Conservation (phyloP, 1,140 invertebrate genomes). For the Eumeta japonica region DNA sequence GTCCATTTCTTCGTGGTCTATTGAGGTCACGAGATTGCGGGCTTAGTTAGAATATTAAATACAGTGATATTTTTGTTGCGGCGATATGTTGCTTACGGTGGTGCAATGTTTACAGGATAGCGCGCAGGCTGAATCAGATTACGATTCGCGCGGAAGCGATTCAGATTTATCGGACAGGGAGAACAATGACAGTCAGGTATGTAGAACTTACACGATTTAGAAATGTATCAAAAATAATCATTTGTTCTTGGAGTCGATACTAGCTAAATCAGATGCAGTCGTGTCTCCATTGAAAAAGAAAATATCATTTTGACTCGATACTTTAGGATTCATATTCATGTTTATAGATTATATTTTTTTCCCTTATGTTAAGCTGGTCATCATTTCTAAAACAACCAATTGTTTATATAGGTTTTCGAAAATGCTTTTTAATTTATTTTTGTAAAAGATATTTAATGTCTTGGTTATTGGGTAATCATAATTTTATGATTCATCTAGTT, state of each 20-base stretch:
- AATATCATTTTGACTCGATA: background rate
- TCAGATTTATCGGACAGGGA: slow-evolving; percentile 43
- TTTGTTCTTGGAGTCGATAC: no score
- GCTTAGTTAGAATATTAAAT: slow-evolving; percentile 11
- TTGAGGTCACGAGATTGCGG: slow-evolving; percentile 47
- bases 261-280: background rate
- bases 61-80: slow-evolving; percentile 10
- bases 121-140: slow-evolving; percentile 37
- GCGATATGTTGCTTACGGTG: slow-evolving; percentile 45
- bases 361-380: no score
- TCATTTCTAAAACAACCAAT: no score
- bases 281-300: background rate
- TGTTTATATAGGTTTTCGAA: no score
- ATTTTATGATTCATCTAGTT: no score
- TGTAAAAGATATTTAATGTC: no score
- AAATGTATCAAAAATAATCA: no score
- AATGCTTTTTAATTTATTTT: no score
- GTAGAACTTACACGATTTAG: slow-evolving; percentile 7
- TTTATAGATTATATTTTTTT: no score
- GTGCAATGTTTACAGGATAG: slow-evolving; percentile 44
- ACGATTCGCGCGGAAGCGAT: slow-evolving; percentile 41
- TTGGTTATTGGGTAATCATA: no score
- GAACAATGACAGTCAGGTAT: slow-evolving; percentile 39
- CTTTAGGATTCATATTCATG: no score
- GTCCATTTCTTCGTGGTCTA: slow-evolving; percentile 50